Percentiles rank a stretch among this genome's conserved stretches.
These are phyloP conservation scores for Myioborus melanocephalus DNA, from an alignment of 2,797 vertebrate genomes.

Conservation along the genomic window DNA sequence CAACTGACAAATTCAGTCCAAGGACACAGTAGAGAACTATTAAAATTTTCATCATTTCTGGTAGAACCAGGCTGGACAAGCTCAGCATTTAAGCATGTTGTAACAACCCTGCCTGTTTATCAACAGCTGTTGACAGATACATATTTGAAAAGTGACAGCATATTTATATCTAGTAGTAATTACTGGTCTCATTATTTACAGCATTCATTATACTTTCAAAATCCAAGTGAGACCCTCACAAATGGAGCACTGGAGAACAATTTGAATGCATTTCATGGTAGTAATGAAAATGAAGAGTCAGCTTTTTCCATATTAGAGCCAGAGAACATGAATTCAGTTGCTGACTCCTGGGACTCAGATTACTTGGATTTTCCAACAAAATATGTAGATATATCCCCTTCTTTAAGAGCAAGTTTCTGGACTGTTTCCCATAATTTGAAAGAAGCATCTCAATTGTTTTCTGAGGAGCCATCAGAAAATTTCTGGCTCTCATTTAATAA, in stretches of 20 bases:
- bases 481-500: constrained; percentile 1
- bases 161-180: neutral
- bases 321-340: neutral
- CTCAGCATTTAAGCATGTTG: neutral
- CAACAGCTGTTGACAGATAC: neutral
- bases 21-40: neutral
- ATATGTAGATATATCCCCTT: constrained; percentile 22
- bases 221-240: neutral
- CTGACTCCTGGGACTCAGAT: neutral
- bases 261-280: neutral
- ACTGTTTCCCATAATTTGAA: neutral
- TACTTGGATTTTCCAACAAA: constrained; percentile 6
- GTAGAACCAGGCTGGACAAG: constrained; percentile 25
- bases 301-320: neutral
- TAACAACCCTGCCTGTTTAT: neutral
- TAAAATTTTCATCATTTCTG: neutral
- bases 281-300: neutral
- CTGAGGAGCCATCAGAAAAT: neutral
- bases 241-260: neutral
- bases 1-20: neutral
- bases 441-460: neutral
- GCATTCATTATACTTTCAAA: neutral
- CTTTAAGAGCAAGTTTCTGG: constrained; percentile 35
- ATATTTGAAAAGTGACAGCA: neutral
- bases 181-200: constrained; percentile 28